Base-by-base conservation (phyloP, 2,888 invertebrate species). In the Drosophila stalkeri region DNA sequence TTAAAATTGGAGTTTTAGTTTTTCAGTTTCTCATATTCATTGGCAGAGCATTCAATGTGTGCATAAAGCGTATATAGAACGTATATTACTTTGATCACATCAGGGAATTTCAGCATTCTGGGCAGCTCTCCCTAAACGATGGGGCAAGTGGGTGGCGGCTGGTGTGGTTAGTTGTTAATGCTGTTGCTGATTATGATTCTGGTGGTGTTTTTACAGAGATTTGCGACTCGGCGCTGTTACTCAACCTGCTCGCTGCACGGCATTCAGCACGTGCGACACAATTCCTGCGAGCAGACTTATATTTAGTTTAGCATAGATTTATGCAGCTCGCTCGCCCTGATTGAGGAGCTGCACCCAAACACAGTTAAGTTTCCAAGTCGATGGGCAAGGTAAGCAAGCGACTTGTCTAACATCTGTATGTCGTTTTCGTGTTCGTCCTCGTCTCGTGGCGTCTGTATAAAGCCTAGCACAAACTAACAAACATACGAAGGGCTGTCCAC, bases 261-360 rank as follows among this genome's bases (percentile, higher is more conserved):
- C 92, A 95, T 95, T 90, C 95, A 95, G 91, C 94, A 95, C 93
- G 94, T 95, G 93, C 95, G 96, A 91, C 96, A 96, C 94, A 96
- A 96, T 93, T 96, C 96, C 94, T 96, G 96, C 94, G 96, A 96
- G 94, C 96, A 96, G 94, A 96, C 96, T 92, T 96, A 95, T 94
- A 96, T 96, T 94, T 96, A 96, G 95, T 95, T 89, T 90, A 85
- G 89, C 72, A 49, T 84, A 89, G 82, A 72, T 72, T 85, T 80
- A 70, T n/a, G 80, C 85, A 16, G 20, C 54, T 37, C 49, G 43
- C 54, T 35, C 49, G 51, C 46, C 51, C 8, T 37, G 62, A 23
- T 51, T 74, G 46, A 54, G 62, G 59, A 64, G 80, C 27, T 52
- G 55, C 46, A 35, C 37, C 35, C 54, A 37, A 47, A 18, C 14